These are phyloP conservation scores for Dromas ardeola DNA, from an alignment of 2,113 vertebrate species.

Conservation along the genomic window DNA sequence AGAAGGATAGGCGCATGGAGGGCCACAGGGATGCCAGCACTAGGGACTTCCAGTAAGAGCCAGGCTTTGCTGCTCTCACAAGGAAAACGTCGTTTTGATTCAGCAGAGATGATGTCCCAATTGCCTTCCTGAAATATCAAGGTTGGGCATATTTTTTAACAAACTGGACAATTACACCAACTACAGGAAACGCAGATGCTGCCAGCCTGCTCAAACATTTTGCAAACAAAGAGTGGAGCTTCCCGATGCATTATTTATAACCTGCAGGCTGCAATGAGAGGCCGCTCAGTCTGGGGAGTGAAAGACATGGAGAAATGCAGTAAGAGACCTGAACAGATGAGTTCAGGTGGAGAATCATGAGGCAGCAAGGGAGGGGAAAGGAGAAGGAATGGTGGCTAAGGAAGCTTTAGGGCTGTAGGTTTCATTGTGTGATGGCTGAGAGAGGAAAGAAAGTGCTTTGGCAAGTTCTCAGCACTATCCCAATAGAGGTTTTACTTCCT, in stretches of 20 bases:
- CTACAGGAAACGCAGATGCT: background rate
- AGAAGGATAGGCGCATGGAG: background rate
- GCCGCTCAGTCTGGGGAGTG: background rate
- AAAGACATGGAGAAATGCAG: background rate
- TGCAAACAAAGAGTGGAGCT: background rate
- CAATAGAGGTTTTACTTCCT: background rate
- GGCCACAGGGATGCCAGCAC: background rate
- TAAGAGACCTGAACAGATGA: background rate
- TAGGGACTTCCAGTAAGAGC: background rate
- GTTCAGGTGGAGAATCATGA: background rate
- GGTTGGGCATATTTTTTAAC: background rate
- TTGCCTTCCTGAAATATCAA: background rate
- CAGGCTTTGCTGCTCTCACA: background rate
- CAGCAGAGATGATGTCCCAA: background rate
- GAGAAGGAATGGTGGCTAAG: background rate
- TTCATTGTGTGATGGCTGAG: background rate
- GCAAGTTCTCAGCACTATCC: background rate
- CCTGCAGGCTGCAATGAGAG: background rate
- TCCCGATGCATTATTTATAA: conserved; percentile 8
- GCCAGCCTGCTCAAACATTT: background rate
- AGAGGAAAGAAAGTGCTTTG: background rate
- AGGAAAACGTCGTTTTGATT: rapidly evolving
- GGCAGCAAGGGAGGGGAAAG: background rate
- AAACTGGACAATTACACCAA: background rate
- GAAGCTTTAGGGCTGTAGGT: background rate